phyloP scores from a whole-genome alignment of 1,140 invertebrate genomes.

The Steinernema feltiae region DNA sequence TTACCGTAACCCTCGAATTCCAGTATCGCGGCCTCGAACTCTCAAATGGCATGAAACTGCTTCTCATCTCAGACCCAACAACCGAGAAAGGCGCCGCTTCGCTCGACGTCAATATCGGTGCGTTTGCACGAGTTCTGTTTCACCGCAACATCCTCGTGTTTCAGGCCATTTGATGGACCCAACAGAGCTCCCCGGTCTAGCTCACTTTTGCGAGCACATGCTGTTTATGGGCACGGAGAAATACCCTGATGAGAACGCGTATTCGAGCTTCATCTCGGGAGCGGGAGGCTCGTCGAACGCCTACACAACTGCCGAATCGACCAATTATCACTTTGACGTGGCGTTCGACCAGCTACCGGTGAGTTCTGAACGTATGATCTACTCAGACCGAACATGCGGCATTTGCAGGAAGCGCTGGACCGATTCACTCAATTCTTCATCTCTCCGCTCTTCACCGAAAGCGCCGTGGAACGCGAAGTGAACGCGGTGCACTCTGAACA shows the following conservation, averaged over 20 bases:
- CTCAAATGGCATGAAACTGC: constrained; percentile 76
- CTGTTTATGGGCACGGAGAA: constrained; percentile 81
- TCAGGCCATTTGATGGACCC: constrained; percentile 85
- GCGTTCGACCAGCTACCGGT: constrained; percentile 74
- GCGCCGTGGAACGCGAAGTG: constrained; percentile 80
- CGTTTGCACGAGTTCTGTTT: too few species aligned
- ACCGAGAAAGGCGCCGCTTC: constrained; percentile 89
- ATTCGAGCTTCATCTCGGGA: constrained; percentile 69
- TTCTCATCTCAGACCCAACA: constrained; percentile 79
- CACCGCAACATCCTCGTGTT: too few species aligned
- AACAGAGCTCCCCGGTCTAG: constrained; percentile 75
- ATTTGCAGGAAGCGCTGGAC: constrained; percentile 32
- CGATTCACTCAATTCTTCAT: constrained; percentile 93
- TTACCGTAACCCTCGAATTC: too few species aligned
- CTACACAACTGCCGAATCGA: constrained; percentile 78
- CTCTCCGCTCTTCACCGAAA: constrained; percentile 79
- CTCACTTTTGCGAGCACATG: constrained; percentile 97
- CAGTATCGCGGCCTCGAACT: constrained; percentile 75
- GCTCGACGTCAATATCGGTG: constrained; percentile 60
- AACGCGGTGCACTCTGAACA: constrained; percentile 93
- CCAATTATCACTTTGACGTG: constrained; percentile 91
- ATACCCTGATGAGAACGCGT: constrained; percentile 88
- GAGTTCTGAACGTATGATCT: constrained; percentile 62
- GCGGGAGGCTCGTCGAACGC: constrained; percentile 84
- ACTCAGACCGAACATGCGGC: neutral